Evolutionary conservation across 2,113 vertebrate species (phyloP).

Genomic region (Ceuthmochares aereus): DNA sequence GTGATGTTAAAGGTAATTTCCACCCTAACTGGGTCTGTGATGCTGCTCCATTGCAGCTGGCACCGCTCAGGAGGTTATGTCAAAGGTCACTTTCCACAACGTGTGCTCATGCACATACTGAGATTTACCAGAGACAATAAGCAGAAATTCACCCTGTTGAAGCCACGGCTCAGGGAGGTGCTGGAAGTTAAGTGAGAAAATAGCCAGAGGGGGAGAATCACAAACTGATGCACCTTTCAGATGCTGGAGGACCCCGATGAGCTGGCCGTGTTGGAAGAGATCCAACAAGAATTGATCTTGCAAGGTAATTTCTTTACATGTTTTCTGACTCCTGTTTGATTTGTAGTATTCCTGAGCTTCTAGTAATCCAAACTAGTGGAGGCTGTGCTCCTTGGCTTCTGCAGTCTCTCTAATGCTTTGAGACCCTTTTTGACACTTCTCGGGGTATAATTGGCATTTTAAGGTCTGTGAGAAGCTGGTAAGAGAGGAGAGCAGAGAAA

Average conservation of each 20-base stretch:
- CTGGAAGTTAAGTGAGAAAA: background rate
- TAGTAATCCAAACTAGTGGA: background rate
- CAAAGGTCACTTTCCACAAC: accelerated
- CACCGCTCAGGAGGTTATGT: background rate
- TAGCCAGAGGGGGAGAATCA: background rate
- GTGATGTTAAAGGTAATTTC: too few species aligned
- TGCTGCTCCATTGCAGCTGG: accelerated
- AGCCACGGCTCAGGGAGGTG: background rate
- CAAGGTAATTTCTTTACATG: slow-evolving; percentile 75
- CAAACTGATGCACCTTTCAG: background rate
- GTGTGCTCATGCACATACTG: accelerated
- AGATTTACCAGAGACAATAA: background rate
- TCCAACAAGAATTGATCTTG: slow-evolving; percentile 86
- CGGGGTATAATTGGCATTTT: background rate
- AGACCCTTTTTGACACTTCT: background rate
- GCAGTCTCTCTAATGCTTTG: background rate
- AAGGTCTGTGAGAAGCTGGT: background rate
- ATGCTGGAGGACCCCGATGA: slow-evolving; percentile 78
- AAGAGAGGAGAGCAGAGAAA: background rate
- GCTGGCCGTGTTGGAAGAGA: slow-evolving; percentile 86
- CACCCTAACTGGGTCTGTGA: too few species aligned
- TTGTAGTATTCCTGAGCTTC: background rate
- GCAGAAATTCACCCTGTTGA: background rate
- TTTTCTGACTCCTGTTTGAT: background rate
- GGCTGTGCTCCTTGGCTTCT: background rate